Conservation (phyloP, 2,113 vertebrate species). For the Buteo buteo region DNA sequence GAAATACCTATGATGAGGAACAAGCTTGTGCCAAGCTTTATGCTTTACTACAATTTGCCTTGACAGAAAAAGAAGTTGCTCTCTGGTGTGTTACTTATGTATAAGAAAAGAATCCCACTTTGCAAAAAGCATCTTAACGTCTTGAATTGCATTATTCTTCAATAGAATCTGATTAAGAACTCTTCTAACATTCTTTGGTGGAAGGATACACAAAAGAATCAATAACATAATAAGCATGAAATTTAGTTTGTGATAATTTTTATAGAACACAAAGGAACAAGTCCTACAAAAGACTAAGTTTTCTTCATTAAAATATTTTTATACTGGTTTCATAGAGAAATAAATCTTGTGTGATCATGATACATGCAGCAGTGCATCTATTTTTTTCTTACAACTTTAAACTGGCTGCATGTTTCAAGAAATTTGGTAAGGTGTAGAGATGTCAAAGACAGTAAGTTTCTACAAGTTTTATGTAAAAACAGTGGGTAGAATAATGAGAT, state of each 20-base stretch:
- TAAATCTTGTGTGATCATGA: neutral
- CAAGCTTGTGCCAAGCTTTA: neutral
- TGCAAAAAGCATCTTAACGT: neutral
- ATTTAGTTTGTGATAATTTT: conserved; percentile 26
- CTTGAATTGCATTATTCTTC: neutral
- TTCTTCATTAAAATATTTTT: conserved; percentile 37
- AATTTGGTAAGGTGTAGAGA: neutral
- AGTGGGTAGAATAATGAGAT: neutral
- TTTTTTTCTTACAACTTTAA: neutral
- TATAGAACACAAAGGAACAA: conserved; percentile 27
- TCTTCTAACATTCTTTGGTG: neutral
- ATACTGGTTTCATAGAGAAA: neutral
- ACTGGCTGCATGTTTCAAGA: neutral
- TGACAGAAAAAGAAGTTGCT: neutral
- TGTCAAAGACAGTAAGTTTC: neutral
- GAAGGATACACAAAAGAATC: conserved; percentile 18
- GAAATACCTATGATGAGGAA: neutral
- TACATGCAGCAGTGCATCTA: neutral
- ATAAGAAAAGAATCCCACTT: neutral
- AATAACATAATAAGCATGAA: conserved; percentile 19
- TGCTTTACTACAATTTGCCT: neutral
- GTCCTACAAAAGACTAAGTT: conserved; percentile 20
- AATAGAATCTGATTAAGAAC: neutral
- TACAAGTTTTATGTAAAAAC: neutral
- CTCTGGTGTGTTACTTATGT: neutral